Percentiles rank a stretch among this genome's conserved stretches.
phyloP scores from a whole-genome alignment of 2,888 invertebrate species.

The Philonicus albiceps region DNA sequence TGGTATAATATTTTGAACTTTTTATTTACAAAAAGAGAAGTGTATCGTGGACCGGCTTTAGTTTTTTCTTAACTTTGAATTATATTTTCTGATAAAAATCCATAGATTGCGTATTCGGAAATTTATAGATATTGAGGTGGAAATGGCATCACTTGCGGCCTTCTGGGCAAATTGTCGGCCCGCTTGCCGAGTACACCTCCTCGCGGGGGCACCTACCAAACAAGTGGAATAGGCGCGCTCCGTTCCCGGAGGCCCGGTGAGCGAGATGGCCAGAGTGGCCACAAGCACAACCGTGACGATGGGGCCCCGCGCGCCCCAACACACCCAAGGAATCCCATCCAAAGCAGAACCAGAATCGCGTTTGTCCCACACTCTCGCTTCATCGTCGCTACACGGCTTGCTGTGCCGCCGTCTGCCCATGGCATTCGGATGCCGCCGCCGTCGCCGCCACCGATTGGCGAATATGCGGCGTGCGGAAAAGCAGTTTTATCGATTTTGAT shows the following conservation, averaged over 20 bases:
- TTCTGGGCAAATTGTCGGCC: neutral
- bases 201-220: neutral
- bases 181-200: neutral
- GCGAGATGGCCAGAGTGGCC: neutral
- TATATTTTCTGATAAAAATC: neutral
- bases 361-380: neutral
- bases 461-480: slow-evolving; percentile 43
- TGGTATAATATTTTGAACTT: no score
- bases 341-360: neutral
- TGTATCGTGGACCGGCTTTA: no score
- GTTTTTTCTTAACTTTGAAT: no score
- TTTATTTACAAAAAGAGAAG: no score
- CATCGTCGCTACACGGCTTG: neutral
- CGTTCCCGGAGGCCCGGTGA: neutral
- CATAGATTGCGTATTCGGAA: neutral
- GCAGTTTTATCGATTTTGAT: slow-evolving; percentile 47
- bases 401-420: neutral
- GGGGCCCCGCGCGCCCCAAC: neutral
- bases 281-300: neutral
- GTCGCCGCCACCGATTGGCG: neutral
- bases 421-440: neutral
- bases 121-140: neutral
- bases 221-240: neutral
- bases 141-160: neutral
- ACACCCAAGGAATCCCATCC: neutral